Evolutionary conservation across 2,797 vertebrate genomes (phyloP), one percentile per base, ranked within the genome.

Genomic region (Brachyalestes nurse): DNA sequence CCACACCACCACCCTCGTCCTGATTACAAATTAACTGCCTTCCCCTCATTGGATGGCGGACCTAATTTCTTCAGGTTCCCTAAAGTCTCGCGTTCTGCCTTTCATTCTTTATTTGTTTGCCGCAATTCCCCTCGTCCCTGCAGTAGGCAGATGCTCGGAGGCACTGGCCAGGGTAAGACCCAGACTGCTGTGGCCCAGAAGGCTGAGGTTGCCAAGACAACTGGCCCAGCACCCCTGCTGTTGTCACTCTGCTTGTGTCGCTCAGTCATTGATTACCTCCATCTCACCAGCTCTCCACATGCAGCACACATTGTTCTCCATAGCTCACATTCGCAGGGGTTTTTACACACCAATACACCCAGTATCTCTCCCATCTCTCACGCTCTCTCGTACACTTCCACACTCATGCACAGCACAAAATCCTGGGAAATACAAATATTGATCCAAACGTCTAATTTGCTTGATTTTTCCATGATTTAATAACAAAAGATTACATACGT

Each of bases 181-280:
- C 86, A 89, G 87, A 84, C 82, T 87, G 83, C 82, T 81, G 84
- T 88, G 91, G 92, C 91, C 92, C 92, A 88, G 89, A 89, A 93
- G 92, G 88, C 79, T 83, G 72, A 66, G 87, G 92, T 93, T 92
- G 90, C 90, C 90, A 91, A 91, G 89, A 90, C 79, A 88, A 93
- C 92, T 89, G 88, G 83, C 83, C 86, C 83, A 87, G 87, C 82
- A 87, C 86, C 86, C 88, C 90, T 88, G 88, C 92, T 91, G 92
- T 91, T 90, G 89, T 89, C 76, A 87, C 88, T 86, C 89, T 9
- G 82, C 88, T 90, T 88, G 88, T 92, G 91, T 92, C 87, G 83
- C 92, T 90, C 89, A 88, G 89, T 91, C 91, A 88, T 90, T 90
- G 91, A 92, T 92, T 92, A 90, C 89, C 91, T 91, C 87, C 89